Conservation (phyloP, 2,888 invertebrate species). For the Luperina testacea region DNA sequence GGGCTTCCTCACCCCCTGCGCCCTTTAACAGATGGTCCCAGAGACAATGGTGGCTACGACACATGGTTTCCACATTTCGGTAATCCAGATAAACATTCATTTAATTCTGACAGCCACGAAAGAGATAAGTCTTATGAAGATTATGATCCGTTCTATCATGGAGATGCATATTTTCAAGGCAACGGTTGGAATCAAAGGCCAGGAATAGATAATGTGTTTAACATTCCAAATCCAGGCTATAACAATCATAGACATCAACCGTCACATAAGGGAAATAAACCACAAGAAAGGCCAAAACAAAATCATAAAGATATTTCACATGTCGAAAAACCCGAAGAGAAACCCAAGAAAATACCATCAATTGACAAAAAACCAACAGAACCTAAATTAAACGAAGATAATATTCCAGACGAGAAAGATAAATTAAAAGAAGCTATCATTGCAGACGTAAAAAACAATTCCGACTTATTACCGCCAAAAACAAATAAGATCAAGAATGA, state of each 20-base stretch:
- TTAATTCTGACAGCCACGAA: conserved; percentile 20
- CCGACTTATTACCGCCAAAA: conserved; percentile 34
- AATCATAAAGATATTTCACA: not conserved
- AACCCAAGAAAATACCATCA: not conserved
- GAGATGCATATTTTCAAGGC: conserved; percentile 20
- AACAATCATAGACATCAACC: conserved; percentile 1
- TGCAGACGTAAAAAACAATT: not conserved
- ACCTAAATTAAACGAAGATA: not conserved
- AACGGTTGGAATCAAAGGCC: conserved; percentile 22
- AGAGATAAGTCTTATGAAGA: conserved; percentile 6
- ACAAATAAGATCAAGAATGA: conserved; percentile 40
- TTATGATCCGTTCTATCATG: conserved; percentile 20
- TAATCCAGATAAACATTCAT: conserved; percentile 30
- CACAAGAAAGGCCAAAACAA: conserved; percentile 3
- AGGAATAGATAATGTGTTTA: conserved; percentile 38
- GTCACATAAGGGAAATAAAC: not conserved
- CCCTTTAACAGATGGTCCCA: not conserved
- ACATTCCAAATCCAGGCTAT: conserved; percentile 19
- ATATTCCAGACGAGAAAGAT: not conserved
- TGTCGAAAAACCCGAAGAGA: not conserved
- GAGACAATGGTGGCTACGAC: not conserved
- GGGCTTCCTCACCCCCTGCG: not conserved
- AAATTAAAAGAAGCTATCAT: not conserved
- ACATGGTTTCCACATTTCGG: conserved; percentile 32
- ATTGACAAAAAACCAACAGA: not conserved